Percentiles rank a stretch among this genome's conserved stretches.
Conservation (phyloP, 1,140 invertebrate species). For the Leptinotarsa lineolata region DNA sequence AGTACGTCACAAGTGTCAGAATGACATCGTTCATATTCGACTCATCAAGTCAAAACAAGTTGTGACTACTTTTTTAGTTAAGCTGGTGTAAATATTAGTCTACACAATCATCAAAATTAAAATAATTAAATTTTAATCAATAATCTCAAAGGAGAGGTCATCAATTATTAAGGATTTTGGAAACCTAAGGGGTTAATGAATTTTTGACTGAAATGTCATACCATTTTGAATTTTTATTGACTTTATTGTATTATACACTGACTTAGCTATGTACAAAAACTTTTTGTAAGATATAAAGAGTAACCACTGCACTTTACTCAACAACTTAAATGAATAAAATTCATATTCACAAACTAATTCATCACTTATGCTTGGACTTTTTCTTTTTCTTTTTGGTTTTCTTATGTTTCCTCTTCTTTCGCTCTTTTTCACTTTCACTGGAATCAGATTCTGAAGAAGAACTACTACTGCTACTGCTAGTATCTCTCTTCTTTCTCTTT, state of each 20-base stretch:
- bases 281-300: background rate
- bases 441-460: constrained; percentile 47
- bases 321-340: background rate
- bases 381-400: constrained; percentile 63
- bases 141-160: too few relatives aligned
- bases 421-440: constrained; percentile 48
- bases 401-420: constrained; percentile 53
- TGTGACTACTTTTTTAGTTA: too few relatives aligned
- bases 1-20: too few relatives aligned
- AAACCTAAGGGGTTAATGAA: too few relatives aligned
- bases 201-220: too few relatives aligned
- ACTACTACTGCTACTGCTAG: constrained; percentile 47
- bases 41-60: too few relatives aligned
- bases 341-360: background rate
- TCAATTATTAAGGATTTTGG: too few relatives aligned
- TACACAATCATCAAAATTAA: too few relatives aligned
- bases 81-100: too few relatives aligned
- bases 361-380: constrained; percentile 51
- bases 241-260: background rate
- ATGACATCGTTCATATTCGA: too few relatives aligned
- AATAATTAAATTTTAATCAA: too few relatives aligned
- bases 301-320: background rate
- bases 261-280: constrained; percentile 1
- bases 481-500: constrained; percentile 46
- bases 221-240: too few relatives aligned